Percentiles rank a stretch among this genome's conserved stretches.
Conservation (phyloP, 2,113 vertebrate genomes). For the Dendrocopos noguchii region DNA sequence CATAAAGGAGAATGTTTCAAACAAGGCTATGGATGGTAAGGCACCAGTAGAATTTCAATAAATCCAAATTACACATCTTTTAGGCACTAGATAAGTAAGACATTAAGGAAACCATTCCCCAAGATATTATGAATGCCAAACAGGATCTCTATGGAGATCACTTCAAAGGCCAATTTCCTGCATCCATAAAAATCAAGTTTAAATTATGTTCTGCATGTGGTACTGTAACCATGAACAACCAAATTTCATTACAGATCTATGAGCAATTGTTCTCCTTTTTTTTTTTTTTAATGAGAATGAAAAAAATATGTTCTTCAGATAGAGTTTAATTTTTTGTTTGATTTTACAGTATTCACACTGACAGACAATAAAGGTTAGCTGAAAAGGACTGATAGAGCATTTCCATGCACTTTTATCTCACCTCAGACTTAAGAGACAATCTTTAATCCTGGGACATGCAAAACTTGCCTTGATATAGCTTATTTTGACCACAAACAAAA, state of each 20-base stretch:
- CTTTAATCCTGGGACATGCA: not conserved
- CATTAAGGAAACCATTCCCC: not conserved
- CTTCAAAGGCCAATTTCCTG: constrained; percentile 25
- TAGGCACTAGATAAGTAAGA: not conserved
- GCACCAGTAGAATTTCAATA: not conserved
- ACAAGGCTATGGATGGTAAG: not conserved
- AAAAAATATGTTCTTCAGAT: not conserved
- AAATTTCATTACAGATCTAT: not conserved
- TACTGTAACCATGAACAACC: constrained; percentile 13
- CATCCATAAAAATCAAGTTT: constrained; percentile 24
- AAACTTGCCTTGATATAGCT: not conserved
- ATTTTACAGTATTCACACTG: not conserved
- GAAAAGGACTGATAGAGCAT: not conserved
- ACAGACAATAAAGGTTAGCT: not conserved
- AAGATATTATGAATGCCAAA: not conserved
- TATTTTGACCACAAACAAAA: not conserved
- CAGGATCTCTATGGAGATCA: not conserved
- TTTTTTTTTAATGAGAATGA: not conserved
- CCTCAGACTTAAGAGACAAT: not conserved
- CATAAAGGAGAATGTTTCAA: not conserved
- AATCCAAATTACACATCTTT: not conserved
- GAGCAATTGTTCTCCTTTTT: not conserved
- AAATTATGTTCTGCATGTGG: not conserved
- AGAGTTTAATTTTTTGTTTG: not conserved
- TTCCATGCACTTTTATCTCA: not conserved